phyloP scores from a whole-genome alignment of 2,888 invertebrate genomes.

The Protonemura montana region DNA sequence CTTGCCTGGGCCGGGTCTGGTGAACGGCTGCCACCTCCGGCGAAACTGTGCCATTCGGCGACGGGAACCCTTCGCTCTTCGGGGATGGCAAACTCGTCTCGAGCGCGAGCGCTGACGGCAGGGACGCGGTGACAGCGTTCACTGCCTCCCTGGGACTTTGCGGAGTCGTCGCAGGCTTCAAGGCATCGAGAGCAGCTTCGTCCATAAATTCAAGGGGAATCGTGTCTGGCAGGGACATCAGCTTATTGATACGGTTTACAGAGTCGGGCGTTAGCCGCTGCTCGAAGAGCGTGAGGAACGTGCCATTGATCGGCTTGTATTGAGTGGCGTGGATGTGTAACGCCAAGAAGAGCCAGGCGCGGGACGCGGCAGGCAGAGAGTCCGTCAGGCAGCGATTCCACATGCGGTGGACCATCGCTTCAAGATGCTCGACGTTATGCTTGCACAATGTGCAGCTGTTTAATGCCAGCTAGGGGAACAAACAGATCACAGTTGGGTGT shows the following conservation, averaged over 20 bases:
- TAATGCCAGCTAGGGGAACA: constrained; percentile 43
- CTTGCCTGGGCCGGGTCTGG: not conserved
- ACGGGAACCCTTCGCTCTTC: not conserved
- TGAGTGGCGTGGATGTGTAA: constrained; percentile 35
- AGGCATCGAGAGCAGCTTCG: not conserved
- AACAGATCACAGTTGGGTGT: not conserved
- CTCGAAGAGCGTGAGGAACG: not conserved
- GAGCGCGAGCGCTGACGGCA: not conserved
- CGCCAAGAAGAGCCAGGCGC: constrained; percentile 46
- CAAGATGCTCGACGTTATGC: constrained; percentile 26
- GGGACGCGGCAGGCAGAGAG: constrained; percentile 39
- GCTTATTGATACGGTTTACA: not conserved
- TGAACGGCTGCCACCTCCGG: not conserved
- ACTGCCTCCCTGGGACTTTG: too few relatives aligned
- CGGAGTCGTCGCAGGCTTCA: not conserved
- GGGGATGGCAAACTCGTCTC: not conserved
- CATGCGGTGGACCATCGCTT: constrained; percentile 39
- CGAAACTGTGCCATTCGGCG: not conserved
- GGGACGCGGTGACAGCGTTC: not conserved
- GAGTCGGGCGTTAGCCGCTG: not conserved
- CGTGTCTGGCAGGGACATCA: not conserved
- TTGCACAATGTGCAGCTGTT: constrained; percentile 42
- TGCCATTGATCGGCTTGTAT: not conserved
- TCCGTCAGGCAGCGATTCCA: constrained; percentile 43
- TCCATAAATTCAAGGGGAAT: not conserved